Percentiles rank a stretch among this genome's conserved stretches.
Conservation (phyloP, 2,888 invertebrate species). For the Marasmarcha lunaedactyla region DNA sequence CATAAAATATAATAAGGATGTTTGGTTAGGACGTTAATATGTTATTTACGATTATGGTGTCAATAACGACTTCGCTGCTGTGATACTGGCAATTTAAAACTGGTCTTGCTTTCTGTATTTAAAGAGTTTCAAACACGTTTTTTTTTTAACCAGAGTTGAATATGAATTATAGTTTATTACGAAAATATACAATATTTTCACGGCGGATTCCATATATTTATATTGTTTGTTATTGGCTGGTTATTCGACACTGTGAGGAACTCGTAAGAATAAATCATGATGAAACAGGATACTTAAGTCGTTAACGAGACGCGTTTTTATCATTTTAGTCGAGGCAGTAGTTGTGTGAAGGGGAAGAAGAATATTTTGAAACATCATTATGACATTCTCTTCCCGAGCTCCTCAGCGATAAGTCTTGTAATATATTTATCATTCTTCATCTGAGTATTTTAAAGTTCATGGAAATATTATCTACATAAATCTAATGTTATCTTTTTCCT, state of each 20-base stretch:
- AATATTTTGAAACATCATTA: background rate
- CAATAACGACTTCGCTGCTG: conserved; percentile 22
- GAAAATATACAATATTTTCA: conserved; percentile 1
- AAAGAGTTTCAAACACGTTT: background rate
- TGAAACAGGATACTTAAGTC: conserved; percentile 1
- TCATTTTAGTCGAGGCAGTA: background rate
- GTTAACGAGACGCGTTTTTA: background rate
- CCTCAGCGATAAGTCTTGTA: no score
- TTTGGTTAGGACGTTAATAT: conserved; percentile 41
- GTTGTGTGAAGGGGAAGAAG: background rate
- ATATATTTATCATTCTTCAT: no score
- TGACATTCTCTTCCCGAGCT: no score
- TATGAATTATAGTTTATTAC: background rate
- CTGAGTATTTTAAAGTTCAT: no score
- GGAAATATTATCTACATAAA: no score
- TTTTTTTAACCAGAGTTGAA: background rate
- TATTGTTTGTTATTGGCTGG: background rate
- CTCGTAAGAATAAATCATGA: background rate
- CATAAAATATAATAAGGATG: conserved; percentile 26
- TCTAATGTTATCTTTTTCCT: no score
- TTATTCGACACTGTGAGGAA: background rate
- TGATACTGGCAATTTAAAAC: background rate
- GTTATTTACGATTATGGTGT: conserved; percentile 36
- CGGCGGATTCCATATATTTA: background rate
- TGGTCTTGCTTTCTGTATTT: conserved; percentile 1